Base-by-base conservation (phyloP, 64 coral and sea anemone species). In the Dendrophyllia cribrosa region DNA sequence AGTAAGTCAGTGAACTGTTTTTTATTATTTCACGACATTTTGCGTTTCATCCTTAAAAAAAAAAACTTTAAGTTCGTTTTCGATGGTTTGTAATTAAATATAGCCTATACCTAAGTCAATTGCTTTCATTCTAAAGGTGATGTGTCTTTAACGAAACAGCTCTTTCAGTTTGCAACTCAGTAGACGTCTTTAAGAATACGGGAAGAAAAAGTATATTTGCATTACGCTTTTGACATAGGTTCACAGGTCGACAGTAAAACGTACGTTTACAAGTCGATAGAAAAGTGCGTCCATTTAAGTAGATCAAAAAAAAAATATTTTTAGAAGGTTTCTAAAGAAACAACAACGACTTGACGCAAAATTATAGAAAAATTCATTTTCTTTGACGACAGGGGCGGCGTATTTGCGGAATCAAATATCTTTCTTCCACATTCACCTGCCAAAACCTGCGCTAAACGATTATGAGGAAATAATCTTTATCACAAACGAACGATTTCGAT, bases 41-140 rank as follows among this genome's bases (percentile, higher is more conserved):
- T 44, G 34, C 26, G 11, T 25, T 3, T 3, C 14, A 43, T 45
- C 11, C 43, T 72, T 15, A 13, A 72, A 43, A 2, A 65, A 65
- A 65, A 65, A 65, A 45, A 72, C 23, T 69, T 1, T 6, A 19
- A 10, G 49, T 55, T 9, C 13, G 9, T 45, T 82, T 82, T 13
- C 78, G 15, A 82, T 64, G 15, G 52, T 5, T 78, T 78, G 76
- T 58, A 74, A 74, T 44, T 47, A 74, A 46, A 74, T 74, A 23
- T 47, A 34, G 8, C 43, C 71, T 9, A 14, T 48, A 47, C 43
- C 24, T 47, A 74, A 74, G 71, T 46, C 23, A 64, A 64, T 20
- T 14, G 61, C 7, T 64, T 64, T 20, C 17, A 64, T 64, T 64
- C 14, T 5, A 64, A 20, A 64, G 19, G 5, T 19, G 13, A 19